A percentile compares a stretch with the other conserved stretches of the same genome.
These are phyloP conservation scores for Rana temporaria DNA, from an alignment of 2,113 vertebrate genomes.

Conservation along the genomic window DNA sequence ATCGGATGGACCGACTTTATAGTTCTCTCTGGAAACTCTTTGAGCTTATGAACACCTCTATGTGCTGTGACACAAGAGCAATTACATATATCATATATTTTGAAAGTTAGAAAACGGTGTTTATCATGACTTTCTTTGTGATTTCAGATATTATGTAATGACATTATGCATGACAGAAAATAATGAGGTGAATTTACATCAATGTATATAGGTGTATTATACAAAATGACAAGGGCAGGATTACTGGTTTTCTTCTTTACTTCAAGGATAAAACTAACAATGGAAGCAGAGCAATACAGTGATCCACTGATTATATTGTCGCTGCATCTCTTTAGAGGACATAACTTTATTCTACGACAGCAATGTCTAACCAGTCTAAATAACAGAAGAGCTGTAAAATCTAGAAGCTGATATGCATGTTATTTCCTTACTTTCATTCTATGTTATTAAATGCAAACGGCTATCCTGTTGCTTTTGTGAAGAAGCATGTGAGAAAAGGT, in stretches of 20 bases:
- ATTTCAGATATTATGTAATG: too few relatives aligned
- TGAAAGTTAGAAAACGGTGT: too few relatives aligned
- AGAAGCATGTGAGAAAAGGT: slow-evolving; percentile 12
- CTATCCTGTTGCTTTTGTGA: neutral
- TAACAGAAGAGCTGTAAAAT: neutral
- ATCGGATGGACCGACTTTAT: too few relatives aligned
- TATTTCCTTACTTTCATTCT: neutral
- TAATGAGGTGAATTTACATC: neutral
- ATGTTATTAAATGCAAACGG: slow-evolving; percentile 5
- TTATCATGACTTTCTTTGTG: too few relatives aligned
- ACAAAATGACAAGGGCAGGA: neutral
- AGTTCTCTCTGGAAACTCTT: too few relatives aligned
- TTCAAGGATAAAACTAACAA: neutral
- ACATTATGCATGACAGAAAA: too few relatives aligned
- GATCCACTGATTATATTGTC: neutral
- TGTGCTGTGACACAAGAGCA: too few relatives aligned
- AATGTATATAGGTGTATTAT: neutral
- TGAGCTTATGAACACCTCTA: too few relatives aligned
- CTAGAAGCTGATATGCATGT: neutral
- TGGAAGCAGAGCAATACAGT: neutral
- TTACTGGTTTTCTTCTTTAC: slow-evolving; percentile 3
- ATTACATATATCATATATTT: too few relatives aligned
- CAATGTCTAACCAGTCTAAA: neutral
- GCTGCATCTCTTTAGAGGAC: neutral
- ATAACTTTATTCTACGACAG: neutral